Evolutionary conservation across 2,113 vertebrate genomes (phyloP), one percentile per base, ranked within the genome.

Genomic region (Grammomys surdaster): DNA sequence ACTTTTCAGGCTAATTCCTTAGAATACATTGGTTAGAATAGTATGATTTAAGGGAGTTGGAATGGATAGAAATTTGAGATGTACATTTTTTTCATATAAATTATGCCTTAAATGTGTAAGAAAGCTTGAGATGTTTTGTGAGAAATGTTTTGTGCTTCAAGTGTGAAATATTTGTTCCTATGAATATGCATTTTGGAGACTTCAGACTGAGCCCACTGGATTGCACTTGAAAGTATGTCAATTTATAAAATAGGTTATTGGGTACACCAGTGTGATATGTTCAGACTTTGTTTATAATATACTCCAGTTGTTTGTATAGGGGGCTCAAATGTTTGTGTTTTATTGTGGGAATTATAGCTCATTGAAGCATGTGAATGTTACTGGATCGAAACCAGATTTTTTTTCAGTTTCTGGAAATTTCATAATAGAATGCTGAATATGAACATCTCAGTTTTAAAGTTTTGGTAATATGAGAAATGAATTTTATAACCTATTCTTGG

Each of bases 81-180:
- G 9, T 51, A 89, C 95, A 92, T 88, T 67, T 77, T 69, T 69
- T 98, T 77, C 70, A 95, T 91, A 31, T 91, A 93, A 92, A 95
- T 93, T 89, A 22, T 16, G 43, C 43, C 75, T 86, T 91, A 91
- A 97, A 92, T 60, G 73, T 88, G 0, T 76, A 96, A 81, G 96
- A 48, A 88, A 70, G 75, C 3, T 96, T 93, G n/a, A 69, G 20
- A 11, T 96, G 2, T 81, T 75, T 95, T 89, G 58, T 95, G 54
- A 54, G 22, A 90, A 28, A 80, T 69, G 1, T 88, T 93, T 88
- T 97, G 63, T 95, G 72, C 43, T 91, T 1, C 84, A 33, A 72
- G 40, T 60, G 46, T 90, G 63, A 46, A 76, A 75, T 36, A 75
- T 92, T 93, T 94, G 19, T 96, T 92, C 48, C 43, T 63, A 26